Evolutionary conservation across 2,888 invertebrate genomes (phyloP).

Genomic region (Polydrusus cervinus): DNA sequence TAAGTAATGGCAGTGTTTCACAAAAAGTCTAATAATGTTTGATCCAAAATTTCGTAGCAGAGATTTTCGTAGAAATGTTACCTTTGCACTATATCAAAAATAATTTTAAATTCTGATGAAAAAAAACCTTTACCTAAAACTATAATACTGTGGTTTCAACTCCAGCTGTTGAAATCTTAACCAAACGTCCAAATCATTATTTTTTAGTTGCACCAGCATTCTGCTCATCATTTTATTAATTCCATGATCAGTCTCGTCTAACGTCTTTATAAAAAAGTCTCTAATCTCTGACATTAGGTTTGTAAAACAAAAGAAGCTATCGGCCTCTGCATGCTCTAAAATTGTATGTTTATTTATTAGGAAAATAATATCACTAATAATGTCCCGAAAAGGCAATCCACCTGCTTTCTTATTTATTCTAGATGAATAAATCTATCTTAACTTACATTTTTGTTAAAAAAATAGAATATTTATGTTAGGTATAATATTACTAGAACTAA

Average conservation of each 20-base stretch:
- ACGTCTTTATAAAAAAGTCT: slow-evolving; percentile 96
- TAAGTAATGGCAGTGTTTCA: no score
- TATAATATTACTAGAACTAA: no score
- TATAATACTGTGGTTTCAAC: slow-evolving; percentile 95
- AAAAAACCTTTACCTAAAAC: slow-evolving; percentile 80
- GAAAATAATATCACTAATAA: no score
- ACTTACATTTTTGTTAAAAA: no score
- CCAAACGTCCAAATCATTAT: slow-evolving; percentile 86
- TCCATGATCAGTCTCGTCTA: slow-evolving; percentile 95
- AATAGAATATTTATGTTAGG: no score
- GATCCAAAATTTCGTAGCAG: no score
- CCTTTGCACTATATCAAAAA: no score
- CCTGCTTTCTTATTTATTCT: no score
- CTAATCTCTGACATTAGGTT: slow-evolving; percentile 98
- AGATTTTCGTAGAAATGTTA: no score
- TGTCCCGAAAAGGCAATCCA: no score
- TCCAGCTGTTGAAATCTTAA: slow-evolving; percentile 86
- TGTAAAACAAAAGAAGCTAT: slow-evolving; percentile 98
- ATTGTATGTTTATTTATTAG: slow-evolving; percentile 57
- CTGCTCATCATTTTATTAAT: slow-evolving; percentile 93
- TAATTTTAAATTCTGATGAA: neutral
- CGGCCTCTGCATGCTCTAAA: slow-evolving; percentile 94
- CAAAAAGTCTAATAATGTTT: no score
- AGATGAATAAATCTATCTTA: no score
- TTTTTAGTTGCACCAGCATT: slow-evolving; percentile 83